Percentiles rank a stretch among this genome's conserved stretches.
phyloP scores from a whole-genome alignment of 2,113 vertebrate species.

The Myotis davidii region DNA sequence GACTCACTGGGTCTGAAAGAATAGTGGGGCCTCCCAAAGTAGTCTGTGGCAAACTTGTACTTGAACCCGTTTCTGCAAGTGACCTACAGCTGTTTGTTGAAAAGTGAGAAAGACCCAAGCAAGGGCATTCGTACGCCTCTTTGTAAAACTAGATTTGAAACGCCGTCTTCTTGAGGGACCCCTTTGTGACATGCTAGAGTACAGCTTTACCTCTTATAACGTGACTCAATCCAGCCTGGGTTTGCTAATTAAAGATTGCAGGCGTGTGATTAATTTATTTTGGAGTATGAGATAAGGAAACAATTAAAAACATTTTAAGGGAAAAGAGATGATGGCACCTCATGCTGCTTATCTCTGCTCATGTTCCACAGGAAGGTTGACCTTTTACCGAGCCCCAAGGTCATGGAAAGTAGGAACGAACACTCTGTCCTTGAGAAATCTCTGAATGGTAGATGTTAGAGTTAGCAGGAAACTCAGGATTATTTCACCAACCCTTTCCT shows the following conservation, averaged over 20 bases:
- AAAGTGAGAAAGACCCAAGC: neutral
- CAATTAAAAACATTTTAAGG: neutral
- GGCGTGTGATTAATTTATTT: constrained; percentile 12
- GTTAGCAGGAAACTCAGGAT: constrained; percentile 47
- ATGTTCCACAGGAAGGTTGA: neutral
- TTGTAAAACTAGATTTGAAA: neutral
- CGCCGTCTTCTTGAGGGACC: neutral
- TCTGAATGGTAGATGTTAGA: constrained; percentile 68
- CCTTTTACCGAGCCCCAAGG: constrained; percentile 55
- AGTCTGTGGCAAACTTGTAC: neutral
- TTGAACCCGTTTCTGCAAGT: neutral
- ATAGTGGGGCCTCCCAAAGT: neutral
- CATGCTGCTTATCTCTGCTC: neutral
- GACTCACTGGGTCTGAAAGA: neutral
- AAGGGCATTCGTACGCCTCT: neutral
- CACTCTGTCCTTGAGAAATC: constrained; percentile 53
- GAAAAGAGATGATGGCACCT: neutral
- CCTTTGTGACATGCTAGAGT: neutral
- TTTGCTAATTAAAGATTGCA: neutral
- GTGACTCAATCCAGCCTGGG: neutral
- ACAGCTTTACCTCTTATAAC: neutral
- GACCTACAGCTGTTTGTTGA: neutral
- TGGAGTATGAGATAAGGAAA: neutral
- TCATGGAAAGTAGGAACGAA: constrained; percentile 61
- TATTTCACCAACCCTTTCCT: constrained; percentile 57